A percentile compares a stretch with the other conserved stretches of the same genome.
These are phyloP conservation scores for Neoniphon sammara DNA, from an alignment of 2,797 vertebrate genomes.

Conservation along the genomic window DNA sequence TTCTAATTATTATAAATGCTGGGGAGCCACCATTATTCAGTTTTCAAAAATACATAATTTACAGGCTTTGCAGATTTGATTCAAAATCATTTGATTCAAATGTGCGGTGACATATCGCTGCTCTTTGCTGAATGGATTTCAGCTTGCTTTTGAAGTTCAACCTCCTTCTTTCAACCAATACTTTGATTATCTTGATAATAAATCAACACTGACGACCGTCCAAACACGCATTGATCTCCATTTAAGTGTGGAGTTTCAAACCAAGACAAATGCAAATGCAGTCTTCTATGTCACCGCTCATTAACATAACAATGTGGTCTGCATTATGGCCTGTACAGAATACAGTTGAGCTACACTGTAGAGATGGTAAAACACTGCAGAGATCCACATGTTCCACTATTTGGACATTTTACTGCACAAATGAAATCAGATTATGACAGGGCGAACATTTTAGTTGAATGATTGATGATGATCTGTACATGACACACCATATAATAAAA, in stretches of 20 bases:
- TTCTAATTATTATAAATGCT: conserved; percentile 28
- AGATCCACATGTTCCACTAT: neutral
- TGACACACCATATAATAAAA: conserved; percentile 8
- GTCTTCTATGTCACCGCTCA: conserved; percentile 54
- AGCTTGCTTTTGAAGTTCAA: conserved; percentile 36
- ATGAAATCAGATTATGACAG: neutral
- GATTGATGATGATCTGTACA: neutral
- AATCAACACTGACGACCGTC: conserved; percentile 57
- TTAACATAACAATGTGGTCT: conserved; percentile 63
- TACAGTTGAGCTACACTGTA: conserved; percentile 18
- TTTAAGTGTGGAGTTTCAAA: conserved; percentile 20
- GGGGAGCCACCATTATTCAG: neutral
- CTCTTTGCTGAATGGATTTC: conserved; percentile 14
- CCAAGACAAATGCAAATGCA: conserved; percentile 29
- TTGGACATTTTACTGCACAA: neutral
- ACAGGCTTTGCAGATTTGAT: conserved; percentile 24
- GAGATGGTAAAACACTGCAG: conserved; percentile 12
- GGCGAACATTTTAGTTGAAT: neutral
- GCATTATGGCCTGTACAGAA: conserved; percentile 11
- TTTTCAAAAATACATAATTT: conserved; percentile 16
- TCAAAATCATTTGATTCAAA: conserved; percentile 11
- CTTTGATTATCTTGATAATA: conserved; percentile 27
- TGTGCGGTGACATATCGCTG: conserved; percentile 3
- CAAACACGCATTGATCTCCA: conserved; percentile 44
- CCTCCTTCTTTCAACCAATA: conserved; percentile 35